Conservation (phyloP, 2,113 vertebrate genomes). For the Motacilla tschutschensis region DNA sequence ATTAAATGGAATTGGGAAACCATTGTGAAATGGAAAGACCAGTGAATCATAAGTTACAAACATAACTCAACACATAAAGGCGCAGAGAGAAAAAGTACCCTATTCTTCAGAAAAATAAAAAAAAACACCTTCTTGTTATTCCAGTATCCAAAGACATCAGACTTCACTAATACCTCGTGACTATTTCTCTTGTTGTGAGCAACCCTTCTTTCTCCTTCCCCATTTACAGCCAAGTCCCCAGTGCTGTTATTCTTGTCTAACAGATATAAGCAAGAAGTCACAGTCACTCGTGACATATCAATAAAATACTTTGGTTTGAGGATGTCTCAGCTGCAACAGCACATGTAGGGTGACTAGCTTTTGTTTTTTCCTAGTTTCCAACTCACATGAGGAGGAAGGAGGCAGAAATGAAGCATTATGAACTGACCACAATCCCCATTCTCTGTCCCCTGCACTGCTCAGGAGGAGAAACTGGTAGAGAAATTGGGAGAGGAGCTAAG, state of each 20-base stretch:
- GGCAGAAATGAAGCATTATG: background rate
- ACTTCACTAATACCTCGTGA: background rate
- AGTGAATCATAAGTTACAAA: background rate
- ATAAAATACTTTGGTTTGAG: background rate
- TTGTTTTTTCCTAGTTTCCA: background rate
- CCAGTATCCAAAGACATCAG: background rate
- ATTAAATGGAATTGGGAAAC: background rate
- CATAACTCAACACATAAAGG: accelerated
- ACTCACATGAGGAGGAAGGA: background rate
- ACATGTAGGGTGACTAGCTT: background rate
- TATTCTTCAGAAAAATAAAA: background rate
- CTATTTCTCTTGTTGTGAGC: background rate
- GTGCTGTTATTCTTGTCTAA: background rate
- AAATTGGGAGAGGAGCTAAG: background rate
- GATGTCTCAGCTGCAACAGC: background rate
- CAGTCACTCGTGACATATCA: background rate
- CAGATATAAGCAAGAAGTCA: background rate
- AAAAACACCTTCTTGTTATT: background rate
- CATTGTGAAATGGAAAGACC: background rate
- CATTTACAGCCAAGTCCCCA: background rate
- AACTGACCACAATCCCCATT: background rate
- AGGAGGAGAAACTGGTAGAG: background rate
- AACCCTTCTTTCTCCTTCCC: background rate
- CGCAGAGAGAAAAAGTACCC: background rate
- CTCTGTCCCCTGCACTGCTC: background rate